Evolutionary conservation across 2,888 invertebrate species (phyloP), one percentile per base, ranked within the genome.

Genomic region (Linyphia triangularis): DNA sequence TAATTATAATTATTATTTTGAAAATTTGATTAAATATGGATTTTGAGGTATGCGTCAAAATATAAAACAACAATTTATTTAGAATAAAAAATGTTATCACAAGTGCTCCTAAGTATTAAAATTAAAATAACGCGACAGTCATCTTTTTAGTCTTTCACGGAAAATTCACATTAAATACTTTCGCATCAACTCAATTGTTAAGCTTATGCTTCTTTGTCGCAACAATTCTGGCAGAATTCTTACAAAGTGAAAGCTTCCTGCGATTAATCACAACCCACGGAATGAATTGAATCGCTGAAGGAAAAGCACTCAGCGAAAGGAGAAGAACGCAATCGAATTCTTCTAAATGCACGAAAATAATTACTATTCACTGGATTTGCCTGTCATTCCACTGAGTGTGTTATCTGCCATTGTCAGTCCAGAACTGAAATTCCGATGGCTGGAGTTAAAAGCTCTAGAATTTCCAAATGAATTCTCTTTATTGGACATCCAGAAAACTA

Each of bases 381-480:
- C 79, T 37, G 30, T 63, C 16, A 61, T 40, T 37, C 22, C 63
- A 37, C n/a, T 77, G 40, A 13, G 16, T 63, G n/a, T 77, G 28
- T 30, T 33, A 24, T n/a, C 77, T 77, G 77, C 24, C 40, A 61
- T 63, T 77, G 67, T 30, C 73, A 73, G 73, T 13, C 26, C 26
- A 59, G 30, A 28, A 59, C 30, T 57, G 73, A 59, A 30, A 26
- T 28, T 59, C 73, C 57, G 33, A 73, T 26, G 33, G 73, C 73
- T 73, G 57, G 57, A 59, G 30, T 59, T 73, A 30, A 63, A 73
- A 59, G 57, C 59, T 16, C 33, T 30, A 51, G 51, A 79, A 67
- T 79, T 79, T 79, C 67, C 67, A 79, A 79, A 79, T 79, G 79
- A 79, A 79, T 79, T 79, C 79, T 65, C 79, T 79, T 67, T 79